A percentile compares a stretch with the other conserved stretches of the same genome.
Evolutionary conservation across 1,140 invertebrate species (phyloP).

Genomic region (Leguminivora glycinivorella): DNA sequence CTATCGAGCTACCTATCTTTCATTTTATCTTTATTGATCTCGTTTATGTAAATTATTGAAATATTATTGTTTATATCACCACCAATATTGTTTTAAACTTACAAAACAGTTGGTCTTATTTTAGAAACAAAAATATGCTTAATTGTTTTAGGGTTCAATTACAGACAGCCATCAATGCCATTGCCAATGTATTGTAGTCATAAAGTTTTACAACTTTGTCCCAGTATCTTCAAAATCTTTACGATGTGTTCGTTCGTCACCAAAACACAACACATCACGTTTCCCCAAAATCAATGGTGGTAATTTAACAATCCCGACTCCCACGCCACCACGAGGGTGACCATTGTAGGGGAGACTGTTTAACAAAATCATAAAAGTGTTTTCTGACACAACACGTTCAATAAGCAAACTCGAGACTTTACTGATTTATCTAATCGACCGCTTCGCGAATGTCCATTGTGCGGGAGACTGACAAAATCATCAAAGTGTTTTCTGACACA

Average conservation of each 20-base stretch:
- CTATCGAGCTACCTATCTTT: background rate
- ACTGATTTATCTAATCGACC: slow-evolving; percentile 24
- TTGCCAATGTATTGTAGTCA: background rate
- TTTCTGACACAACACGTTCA: slow-evolving; percentile 40
- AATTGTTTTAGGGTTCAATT: too few species aligned
- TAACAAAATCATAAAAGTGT: slow-evolving; percentile 61
- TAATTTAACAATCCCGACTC: slow-evolving; percentile 52
- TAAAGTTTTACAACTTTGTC: background rate
- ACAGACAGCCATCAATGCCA: background rate
- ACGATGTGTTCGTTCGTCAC: background rate
- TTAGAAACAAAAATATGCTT: too few species aligned
- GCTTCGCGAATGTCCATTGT: slow-evolving; percentile 34
- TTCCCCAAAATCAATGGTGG: slow-evolving; percentile 54
- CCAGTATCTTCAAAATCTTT: background rate
- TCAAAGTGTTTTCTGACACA: slow-evolving; percentile 53
- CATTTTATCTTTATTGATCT: slow-evolving; percentile 6
- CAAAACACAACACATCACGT: slow-evolving; percentile 15
- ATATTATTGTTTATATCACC: background rate
- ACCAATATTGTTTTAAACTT: background rate
- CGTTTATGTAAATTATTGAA: background rate
- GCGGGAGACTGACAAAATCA: slow-evolving; percentile 59
- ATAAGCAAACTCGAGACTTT: slow-evolving; percentile 34
- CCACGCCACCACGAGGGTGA: slow-evolving; percentile 50
- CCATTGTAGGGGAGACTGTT: slow-evolving; percentile 54
- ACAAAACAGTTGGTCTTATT: background rate